Evolutionary conservation across 2,888 invertebrate species (phyloP), one percentile per base, ranked within the genome.

Genomic region (Caenorhabditis uteleia): DNA sequence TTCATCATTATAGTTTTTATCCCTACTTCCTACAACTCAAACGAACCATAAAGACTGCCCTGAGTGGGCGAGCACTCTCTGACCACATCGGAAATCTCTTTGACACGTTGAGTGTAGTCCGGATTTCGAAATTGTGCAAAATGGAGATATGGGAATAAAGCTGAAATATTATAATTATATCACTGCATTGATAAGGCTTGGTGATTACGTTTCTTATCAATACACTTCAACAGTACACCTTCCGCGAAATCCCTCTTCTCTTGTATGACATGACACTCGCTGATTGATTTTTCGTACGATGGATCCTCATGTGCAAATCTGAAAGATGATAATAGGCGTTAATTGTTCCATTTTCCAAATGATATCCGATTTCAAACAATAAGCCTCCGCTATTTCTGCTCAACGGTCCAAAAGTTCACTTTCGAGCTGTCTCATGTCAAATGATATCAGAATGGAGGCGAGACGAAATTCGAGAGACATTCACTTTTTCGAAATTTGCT

Each of bases 111-210:
- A 36, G 54, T 60, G 46, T 68, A 51, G 31, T 74, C 61, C 16
- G 53, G 66, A 42, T 60, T 55, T 43, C 62, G 54, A 64, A 79
- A 77, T 31, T 70, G 70, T 20, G 77, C 75, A 44, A 74, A 77
- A 43, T 79, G 78, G 27, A 79, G 70, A 58, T 76, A 79, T 3
- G 78, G 70, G 54, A 77, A 80, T 47, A 78, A 68, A n/a, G 79
- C 79, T 79, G 54, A 60, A 77, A 74, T 31, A 49, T 7, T 39
- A 25, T 18, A 18, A 40, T 20, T 39, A 53, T 21, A 26, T 34
- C 10, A 20, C 12, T 39, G 44, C 18, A 36, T 27, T 39, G 44
- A 26, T 34, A 40, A n/a, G 6, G 23, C 26, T 23, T 40, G 14
- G 44, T 29, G 29, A 51, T 64, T 31, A 80, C 79, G 77, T 51